phyloP scores from a whole-genome alignment of 2,797 vertebrate genomes.

The Morelia viridis region DNA sequence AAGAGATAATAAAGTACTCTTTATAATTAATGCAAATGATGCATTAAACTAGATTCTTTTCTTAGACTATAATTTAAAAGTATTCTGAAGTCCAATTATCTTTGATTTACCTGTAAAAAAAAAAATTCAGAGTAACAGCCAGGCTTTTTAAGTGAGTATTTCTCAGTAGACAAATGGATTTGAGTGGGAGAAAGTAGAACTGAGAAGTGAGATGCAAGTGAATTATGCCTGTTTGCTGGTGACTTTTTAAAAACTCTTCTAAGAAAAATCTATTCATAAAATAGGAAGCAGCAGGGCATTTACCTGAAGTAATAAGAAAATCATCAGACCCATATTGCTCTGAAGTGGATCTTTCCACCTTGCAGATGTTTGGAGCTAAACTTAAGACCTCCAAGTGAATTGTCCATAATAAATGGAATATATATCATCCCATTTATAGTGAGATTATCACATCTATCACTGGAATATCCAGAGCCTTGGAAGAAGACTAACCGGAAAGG shows the following conservation, averaged over 20 bases:
- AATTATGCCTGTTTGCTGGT: conserved; percentile 16
- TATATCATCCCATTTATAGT: background rate
- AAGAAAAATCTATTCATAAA: conserved; percentile 35
- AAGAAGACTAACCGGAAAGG: background rate
- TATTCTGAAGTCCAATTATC: conserved; percentile 74
- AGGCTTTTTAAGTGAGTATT: conserved; percentile 67
- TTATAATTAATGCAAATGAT: conserved; percentile 70
- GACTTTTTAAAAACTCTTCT: conserved; percentile 17
- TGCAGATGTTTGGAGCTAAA: background rate
- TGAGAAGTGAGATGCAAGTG: background rate
- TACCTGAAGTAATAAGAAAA: background rate
- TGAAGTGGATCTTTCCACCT: background rate
- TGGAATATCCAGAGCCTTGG: background rate
- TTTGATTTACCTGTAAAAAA: conserved; percentile 73
- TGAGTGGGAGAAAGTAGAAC: conserved; percentile 36
- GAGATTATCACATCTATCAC: too few species aligned
- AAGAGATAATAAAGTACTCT: conserved; percentile 60
- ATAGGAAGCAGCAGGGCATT: conserved; percentile 27
- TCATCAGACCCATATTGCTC: background rate
- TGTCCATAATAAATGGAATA: background rate
- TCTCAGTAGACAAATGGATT: conserved; percentile 59
- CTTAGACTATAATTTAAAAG: conserved; percentile 72
- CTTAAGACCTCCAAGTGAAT: background rate
- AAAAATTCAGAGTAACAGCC: conserved; percentile 65
- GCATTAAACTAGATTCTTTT: conserved; percentile 68